A percentile compares a stretch with the other conserved stretches of the same genome.
These are phyloP conservation scores for Euplagia quadripunctaria DNA, from an alignment of 2,888 invertebrate species.

Conservation along the genomic window DNA sequence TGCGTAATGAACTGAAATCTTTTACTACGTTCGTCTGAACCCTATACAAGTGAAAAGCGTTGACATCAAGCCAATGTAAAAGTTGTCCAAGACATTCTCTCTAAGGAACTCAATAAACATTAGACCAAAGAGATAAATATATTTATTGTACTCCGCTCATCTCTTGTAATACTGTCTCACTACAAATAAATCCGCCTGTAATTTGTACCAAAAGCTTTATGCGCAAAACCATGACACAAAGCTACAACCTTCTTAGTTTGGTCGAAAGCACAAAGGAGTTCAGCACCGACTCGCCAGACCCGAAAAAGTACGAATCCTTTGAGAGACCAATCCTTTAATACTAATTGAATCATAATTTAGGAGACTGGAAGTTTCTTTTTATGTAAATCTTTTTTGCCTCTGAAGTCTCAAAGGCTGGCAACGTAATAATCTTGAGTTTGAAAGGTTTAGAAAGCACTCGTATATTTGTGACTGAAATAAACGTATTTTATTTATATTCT, in stretches of 20 bases:
- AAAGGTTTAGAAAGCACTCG: conserved; percentile 68
- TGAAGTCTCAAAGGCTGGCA: conserved; percentile 75
- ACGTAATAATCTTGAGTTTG: conserved; percentile 78
- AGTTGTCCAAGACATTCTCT: conserved; percentile 23
- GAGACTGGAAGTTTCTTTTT: conserved; percentile 85
- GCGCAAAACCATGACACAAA: conserved; percentile 74
- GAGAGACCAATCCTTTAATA: conserved; percentile 85
- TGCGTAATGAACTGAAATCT: conserved; percentile 70
- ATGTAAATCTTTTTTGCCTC: conserved; percentile 84
- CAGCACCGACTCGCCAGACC: conserved; percentile 75
- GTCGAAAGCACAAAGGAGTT: conserved; percentile 82
- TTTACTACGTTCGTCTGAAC: conserved; percentile 55
- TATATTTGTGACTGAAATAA: conserved; percentile 70
- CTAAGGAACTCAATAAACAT: background rate
- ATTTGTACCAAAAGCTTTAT: conserved; percentile 73
- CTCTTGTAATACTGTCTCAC: conserved; percentile 43
- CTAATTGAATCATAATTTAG: conserved; percentile 87
- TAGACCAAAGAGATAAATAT: conserved; percentile 44
- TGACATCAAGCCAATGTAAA: background rate
- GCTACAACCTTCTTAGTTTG: conserved; percentile 81
- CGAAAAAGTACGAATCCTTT: conserved; percentile 83
- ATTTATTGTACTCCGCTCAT: conserved; percentile 48
- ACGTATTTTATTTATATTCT: conserved; percentile 40
- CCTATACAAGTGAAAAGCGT: conserved; percentile 40
- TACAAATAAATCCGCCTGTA: conserved; percentile 67